Conservation (phyloP, 2,113 vertebrate genomes). For the Enhydra lutris region DNA sequence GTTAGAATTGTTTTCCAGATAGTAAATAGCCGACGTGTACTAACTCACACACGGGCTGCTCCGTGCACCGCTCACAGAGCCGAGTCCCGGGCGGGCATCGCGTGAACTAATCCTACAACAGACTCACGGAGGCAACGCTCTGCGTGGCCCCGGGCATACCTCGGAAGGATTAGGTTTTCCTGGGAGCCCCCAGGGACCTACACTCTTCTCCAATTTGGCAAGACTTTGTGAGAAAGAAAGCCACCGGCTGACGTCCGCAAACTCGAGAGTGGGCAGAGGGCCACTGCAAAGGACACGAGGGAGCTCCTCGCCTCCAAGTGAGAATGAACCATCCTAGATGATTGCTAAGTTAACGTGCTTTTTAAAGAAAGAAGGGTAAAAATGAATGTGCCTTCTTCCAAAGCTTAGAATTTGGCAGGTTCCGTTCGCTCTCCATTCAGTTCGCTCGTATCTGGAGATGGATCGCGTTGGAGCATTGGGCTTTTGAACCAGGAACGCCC, state of each 20-base stretch:
- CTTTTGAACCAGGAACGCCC: not conserved
- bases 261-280: not conserved
- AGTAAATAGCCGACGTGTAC: not conserved
- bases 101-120: not conserved
- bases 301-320: not conserved
- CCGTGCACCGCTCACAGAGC: fast-evolving
- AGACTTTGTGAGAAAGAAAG: not conserved
- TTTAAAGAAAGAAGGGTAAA: not conserved
- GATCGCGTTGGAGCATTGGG: not conserved
- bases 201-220: not conserved
- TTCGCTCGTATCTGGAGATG: not conserved
- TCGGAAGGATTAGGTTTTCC: not conserved
- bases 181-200: not conserved
- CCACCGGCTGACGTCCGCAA: not conserved
- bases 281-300: not conserved
- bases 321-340: not conserved
- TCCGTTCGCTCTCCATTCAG: not conserved
- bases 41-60: fast-evolving
- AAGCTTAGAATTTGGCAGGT: not conserved
- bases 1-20: not conserved
- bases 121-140: not conserved
- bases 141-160: not conserved
- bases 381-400: not conserved
- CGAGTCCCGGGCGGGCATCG: fast-evolving
- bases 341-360: not conserved